Evolutionary conservation across 2,113 vertebrate genomes (phyloP).

Genomic region (Anolis sagrei): DNA sequence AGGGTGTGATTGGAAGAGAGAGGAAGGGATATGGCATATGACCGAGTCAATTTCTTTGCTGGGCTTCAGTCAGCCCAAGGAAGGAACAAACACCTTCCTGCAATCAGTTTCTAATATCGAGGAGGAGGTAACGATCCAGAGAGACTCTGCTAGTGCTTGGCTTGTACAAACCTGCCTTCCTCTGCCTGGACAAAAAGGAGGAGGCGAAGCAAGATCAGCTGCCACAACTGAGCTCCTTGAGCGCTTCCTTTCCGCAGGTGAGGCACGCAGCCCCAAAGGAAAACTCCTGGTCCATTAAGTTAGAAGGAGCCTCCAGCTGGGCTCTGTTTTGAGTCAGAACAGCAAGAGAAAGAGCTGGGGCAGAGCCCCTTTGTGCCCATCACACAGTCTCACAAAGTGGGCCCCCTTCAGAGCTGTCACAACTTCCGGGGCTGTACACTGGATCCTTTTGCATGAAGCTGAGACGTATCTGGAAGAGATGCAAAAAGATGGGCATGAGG

Average conservation of each 20-base stretch:
- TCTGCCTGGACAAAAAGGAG: constrained; percentile 52
- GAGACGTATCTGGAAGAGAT: constrained; percentile 79
- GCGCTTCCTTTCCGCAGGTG: constrained; percentile 35
- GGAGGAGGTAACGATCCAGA: constrained; percentile 62
- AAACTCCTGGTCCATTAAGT: constrained; percentile 33
- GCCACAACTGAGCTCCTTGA: constrained; percentile 57
- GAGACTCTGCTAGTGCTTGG: constrained; percentile 11
- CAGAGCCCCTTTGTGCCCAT: constrained; percentile 38
- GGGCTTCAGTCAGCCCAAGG: constrained; percentile 59
- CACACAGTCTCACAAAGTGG: constrained; percentile 29
- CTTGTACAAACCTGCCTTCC: not conserved
- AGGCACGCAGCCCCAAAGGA: constrained; percentile 22
- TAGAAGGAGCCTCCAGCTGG: constrained; percentile 35
- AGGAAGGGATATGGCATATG: constrained; percentile 34
- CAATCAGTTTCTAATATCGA: constrained; percentile 32
- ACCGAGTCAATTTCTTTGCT: constrained; percentile 39
- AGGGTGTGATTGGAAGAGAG: too few relatives aligned
- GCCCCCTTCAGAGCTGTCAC: constrained; percentile 66
- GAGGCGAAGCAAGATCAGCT: constrained; percentile 53
- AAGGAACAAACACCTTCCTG: constrained; percentile 64
- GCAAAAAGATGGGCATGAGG: not conserved
- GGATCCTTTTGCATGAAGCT: constrained; percentile 81
- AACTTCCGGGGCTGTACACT: constrained; percentile 79
- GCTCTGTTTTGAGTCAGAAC: constrained; percentile 49
- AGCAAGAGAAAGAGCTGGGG: constrained; percentile 33